Base-by-base conservation (phyloP, 2,888 invertebrate genomes). In the Tetrapedia diversipes region DNA sequence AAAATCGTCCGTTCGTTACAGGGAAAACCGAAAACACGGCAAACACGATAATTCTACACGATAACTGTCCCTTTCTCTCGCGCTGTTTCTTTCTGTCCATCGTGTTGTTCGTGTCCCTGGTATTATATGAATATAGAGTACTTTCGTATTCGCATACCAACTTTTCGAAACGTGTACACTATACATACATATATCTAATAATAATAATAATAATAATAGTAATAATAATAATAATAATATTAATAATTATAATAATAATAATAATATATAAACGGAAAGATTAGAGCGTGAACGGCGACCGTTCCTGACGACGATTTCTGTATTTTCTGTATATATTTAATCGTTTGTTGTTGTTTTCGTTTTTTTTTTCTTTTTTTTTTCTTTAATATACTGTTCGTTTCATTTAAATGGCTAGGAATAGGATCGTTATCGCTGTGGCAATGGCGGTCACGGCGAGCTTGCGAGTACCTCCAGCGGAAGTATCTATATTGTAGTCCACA, bases 361-460 rank as follows among this genome's bases (percentile, higher is more conserved):
- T 22, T 34, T 45, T 14, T 45, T 19, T 11, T 8, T 24, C 11
- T 8, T 43, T 19, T 39, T 32, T 34, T 29, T 29, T 29, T 29
- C 29, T 4, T 39, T 45, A 22, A 4, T 43, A 43, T 19, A 16
- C 19, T 11, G 19, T 63, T 49, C 8, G 6, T 29, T 53, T 47
- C 14, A 16, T 54, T 85, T 89, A 89, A 86, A 86, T 83, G 65
- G 78, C 74, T 86, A 88, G 63, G 83, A 84, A 90, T 88, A 91
- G 87, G 82, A 91, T 88, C 86, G 81, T 83, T 86, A 91, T 86
- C 86, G 90, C 86, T 86, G 90, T 83, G 83, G 88, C 87, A 88
- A 91, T 83, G 86, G 89, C 86, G 88, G 86, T 87, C 88, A 90
- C 86, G 86, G 88, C 83, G 87, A 89, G 87, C 88, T 89, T 90